These are phyloP conservation scores for Nezara viridula DNA, from an alignment of 2,888 invertebrate species.

Conservation along the genomic window DNA sequence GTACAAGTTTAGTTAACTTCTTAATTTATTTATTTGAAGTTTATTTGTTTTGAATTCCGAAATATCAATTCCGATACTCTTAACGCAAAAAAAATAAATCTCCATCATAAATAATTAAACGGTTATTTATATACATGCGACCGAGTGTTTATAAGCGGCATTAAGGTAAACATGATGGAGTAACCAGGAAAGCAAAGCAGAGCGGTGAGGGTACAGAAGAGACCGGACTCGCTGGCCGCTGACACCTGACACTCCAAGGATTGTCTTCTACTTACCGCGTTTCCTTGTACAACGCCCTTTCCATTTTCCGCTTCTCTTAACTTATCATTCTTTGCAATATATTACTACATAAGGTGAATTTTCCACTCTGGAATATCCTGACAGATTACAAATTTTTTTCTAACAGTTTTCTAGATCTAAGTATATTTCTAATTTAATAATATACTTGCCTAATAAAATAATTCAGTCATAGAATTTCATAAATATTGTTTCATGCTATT, in stretches of 20 bases:
- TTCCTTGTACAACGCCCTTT: constrained; percentile 38
- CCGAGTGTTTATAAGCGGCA: neutral
- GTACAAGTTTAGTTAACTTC: too few relatives aligned
- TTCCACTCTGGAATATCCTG: neutral
- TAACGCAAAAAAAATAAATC: too few relatives aligned
- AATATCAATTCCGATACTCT: too few relatives aligned
- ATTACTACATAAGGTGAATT: neutral
- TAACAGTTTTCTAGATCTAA: neutral
- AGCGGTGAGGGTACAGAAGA: neutral
- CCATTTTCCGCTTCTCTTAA: constrained; percentile 1
- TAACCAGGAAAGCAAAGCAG: constrained; percentile 34
- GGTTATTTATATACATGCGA: neutral
- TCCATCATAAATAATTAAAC: neutral
- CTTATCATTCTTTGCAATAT: neutral
- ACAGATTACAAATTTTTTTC: neutral
- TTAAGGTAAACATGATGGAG: neutral
- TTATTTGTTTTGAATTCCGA: too few relatives aligned
- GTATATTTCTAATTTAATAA: too few relatives aligned
- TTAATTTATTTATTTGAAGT: too few relatives aligned
- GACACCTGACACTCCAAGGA: constrained; percentile 46
- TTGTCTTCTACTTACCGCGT: constrained; percentile 25
- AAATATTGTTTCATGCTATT: too few relatives aligned
- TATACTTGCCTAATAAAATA: too few relatives aligned
- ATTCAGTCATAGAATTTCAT: too few relatives aligned
- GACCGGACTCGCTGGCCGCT: neutral